Evolutionary conservation across 2,113 vertebrate genomes (phyloP), one percentile per base, ranked within the genome.

Genomic region (Cyanistes caeruleus): DNA sequence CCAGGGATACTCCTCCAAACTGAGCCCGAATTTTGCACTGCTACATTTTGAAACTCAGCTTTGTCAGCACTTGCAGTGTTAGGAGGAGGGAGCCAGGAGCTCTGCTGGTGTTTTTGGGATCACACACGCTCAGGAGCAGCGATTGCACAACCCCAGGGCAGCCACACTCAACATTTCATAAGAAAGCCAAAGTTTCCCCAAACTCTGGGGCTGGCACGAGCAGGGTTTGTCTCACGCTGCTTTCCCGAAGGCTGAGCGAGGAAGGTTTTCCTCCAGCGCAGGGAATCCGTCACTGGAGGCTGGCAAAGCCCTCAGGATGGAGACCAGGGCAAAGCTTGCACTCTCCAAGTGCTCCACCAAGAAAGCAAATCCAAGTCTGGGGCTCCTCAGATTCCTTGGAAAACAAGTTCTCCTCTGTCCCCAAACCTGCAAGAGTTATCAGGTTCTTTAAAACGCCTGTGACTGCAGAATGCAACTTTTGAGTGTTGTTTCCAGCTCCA

Each of bases 251-350:
- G 41, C 33, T 5, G 13, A 17, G 46, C 48, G 30, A 73, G 13
- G 30, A 43, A 33, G 11, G 2, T 7, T 24, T 28, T 35, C 56
- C 77, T 21, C 7, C 27, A 25, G 19, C 0, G 7, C 48, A 33
- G 73, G 69, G 1, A 25, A 20, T 39, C 52, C 52, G 70, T 30
- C 58, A 18, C 28, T 5, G 1, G n/a, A 43, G 43, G 44, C 55
- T 46, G 30, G 20, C 22, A 7, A 14, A 30, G 4, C 37, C 51
- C 52, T 28, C 59, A 3, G 60, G 0, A 19, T 0, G 1, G 30
- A 33, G 58, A 2, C 31, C 74, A 89, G 25, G 77, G 53, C 35
- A 35, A 52, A n/a, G 35, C 43, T 28, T 0, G 0, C n/a, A 1
- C 22, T 28, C 16, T 17, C 17, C 30, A 1, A 0, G 35, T 8